Percentiles rank a stretch among this genome's conserved stretches.
phyloP scores from a whole-genome alignment of 1,140 invertebrate genomes.

The Heliconius himera region DNA sequence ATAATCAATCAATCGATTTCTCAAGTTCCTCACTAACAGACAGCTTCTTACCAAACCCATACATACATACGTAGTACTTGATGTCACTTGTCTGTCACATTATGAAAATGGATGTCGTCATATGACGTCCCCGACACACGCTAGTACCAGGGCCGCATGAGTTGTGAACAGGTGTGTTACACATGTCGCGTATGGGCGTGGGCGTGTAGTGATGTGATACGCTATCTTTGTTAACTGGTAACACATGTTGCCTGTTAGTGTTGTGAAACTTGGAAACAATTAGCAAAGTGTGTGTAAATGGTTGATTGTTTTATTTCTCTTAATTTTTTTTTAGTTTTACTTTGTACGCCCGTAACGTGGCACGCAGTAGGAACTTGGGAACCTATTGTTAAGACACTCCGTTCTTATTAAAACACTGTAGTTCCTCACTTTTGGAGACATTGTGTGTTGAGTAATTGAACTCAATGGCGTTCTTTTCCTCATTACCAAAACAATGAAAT shows the following conservation, averaged over 20 bases:
- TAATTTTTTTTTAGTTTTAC: background rate
- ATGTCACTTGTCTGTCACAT: slow-evolving; percentile 44
- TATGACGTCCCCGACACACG: slow-evolving; percentile 59
- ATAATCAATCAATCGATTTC: too few relatives aligned
- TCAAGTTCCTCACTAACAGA: background rate
- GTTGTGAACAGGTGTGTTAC: slow-evolving; percentile 18
- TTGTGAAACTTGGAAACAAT: slow-evolving; percentile 1
- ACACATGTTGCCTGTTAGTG: background rate
- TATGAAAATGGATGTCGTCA: slow-evolving; percentile 56
- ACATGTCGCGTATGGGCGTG: slow-evolving; percentile 16
- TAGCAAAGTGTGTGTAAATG: background rate
- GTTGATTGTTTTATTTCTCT: background rate
- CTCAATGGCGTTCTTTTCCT: too few relatives aligned
- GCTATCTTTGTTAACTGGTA: background rate
- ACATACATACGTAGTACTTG: background rate
- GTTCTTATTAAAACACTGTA: too few relatives aligned
- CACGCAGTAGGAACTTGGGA: too few relatives aligned
- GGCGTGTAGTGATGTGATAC: slow-evolving; percentile 15
- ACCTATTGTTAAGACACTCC: too few relatives aligned
- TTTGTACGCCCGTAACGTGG: too few relatives aligned
- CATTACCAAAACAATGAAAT: too few relatives aligned
- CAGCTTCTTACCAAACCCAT: background rate
- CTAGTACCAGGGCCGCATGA: slow-evolving; percentile 58
- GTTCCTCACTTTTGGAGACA: too few relatives aligned
- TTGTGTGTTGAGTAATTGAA: too few relatives aligned